These are phyloP conservation scores for Rhinoraja longicauda DNA, from an alignment of 2,797 vertebrate genomes.

Conservation along the genomic window DNA sequence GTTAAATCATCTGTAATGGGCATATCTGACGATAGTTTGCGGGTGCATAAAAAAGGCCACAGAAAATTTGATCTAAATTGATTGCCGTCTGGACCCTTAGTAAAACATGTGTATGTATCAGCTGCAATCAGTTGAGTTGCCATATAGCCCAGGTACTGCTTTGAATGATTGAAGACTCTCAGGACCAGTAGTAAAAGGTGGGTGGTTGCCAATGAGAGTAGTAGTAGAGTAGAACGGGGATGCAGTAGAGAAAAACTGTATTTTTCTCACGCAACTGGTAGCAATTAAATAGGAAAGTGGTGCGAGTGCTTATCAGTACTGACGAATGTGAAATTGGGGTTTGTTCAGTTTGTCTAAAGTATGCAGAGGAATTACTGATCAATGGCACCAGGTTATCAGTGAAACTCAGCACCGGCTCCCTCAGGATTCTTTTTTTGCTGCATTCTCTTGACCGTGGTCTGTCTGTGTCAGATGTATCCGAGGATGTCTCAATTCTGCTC, in stretches of 20 bases:
- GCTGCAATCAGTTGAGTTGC: background rate
- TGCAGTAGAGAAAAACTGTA: background rate
- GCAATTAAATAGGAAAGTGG: background rate
- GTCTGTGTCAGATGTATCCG: no score
- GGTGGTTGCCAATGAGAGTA: background rate
- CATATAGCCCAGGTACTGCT: background rate
- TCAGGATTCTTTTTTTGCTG: no score
- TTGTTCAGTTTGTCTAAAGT: no score
- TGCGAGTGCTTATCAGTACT: no score
- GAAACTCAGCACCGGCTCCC: no score
- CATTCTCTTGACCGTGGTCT: no score
- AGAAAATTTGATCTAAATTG: background rate
- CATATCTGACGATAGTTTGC: background rate
- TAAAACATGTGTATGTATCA: background rate
- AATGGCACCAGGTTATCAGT: no score
- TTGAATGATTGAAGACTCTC: background rate
- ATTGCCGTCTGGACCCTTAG: background rate
- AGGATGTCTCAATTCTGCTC: no score
- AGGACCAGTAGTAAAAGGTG: background rate
- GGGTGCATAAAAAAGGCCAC: background rate
- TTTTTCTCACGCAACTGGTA: background rate
- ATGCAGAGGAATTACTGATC: no score
- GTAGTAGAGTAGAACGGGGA: no score
- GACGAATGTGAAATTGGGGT: no score
- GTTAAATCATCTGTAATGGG: background rate